Base-by-base conservation (phyloP, 2,888 invertebrate species). In the Catonia carolina region DNA sequence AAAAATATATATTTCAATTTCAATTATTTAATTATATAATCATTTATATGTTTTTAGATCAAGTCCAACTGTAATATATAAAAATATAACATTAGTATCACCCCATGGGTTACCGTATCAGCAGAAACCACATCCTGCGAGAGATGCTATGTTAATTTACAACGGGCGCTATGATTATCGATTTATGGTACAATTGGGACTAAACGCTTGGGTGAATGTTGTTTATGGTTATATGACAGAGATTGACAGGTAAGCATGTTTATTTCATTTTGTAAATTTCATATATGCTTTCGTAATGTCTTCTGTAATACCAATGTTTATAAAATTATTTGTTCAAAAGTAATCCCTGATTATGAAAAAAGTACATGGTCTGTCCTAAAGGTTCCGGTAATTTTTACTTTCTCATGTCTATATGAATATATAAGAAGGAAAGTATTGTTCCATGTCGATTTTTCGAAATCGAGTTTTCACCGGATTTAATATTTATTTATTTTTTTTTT, bases 11-110 rank as follows among this genome's bases (percentile, higher is more conserved):
- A n/a, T n/a, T n/a, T n/a, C n/a, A n/a, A n/a, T n/a, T n/a, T n/a
- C n/a, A n/a, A n/a, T n/a, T n/a, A n/a, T n/a, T n/a, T n/a, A n/a
- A n/a, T n/a, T n/a, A n/a, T n/a, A n/a, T n/a, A n/a, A n/a, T n/a
- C n/a, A n/a, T n/a, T n/a, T n/a, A n/a, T n/a, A n/a, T n/a, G n/a
- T 2, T 35, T 52, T 2, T 23, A 52, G 52, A 52, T 36, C 47
- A 36, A 71, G 74, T 0, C 67, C 72, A 18, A 75, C 81, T 67
- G 69, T 82, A 35, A 77, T 77, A 0, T 87, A 85, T 70, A 81
- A 81, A 53, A 86, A 87, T 68, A 68, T 89, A n/a, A 84, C 83
- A 0, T 69, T 89, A 47, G 77, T 89, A 1, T 83, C 85, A 0
- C 78, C 80, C 1, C 78, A 84, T 65, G 86, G 86, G 0, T 66